Evolutionary conservation across 2,113 vertebrate species (phyloP), one percentile per base, ranked within the genome.

Genomic region (Cyphomyrus plagiostoma): DNA sequence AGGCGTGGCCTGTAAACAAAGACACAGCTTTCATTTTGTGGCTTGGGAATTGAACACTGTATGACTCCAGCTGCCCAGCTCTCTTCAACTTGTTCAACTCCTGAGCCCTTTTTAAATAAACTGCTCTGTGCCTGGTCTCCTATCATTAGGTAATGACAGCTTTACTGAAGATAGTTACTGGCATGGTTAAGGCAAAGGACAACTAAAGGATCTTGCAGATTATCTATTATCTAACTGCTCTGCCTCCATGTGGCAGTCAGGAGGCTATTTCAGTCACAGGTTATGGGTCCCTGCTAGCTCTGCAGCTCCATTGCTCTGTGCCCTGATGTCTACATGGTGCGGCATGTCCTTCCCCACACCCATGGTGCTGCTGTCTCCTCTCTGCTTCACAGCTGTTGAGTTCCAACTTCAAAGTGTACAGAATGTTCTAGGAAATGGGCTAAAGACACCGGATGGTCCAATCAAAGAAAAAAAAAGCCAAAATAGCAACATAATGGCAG

Each of bases 191-290:
- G 89, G 88, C 89, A 89, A 88, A 86, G 88, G 90, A 88, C 91
- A 90, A 49, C 90, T 89, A 86, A 89, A 88, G 91, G 90, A 88
- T 92, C 92, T 91, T 42, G 21, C 91, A 92, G 95, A 95, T 95
- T 94, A 95, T 93, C 92, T 92, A 74, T 95, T 95, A 95, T 93
- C 93, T 95, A 96, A 95, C 90, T 26, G 13, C 3, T 39, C 17
- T 50, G n/a, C 62, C 89, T 88, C 58, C 74, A 21, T 62, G 1
- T 66, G 88, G 90, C 56, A 91, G 42, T 88, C 91, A 91, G 88
- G 92, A 90, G 84, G 58, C 92, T 91, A 90, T 85, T 92, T 90
- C 87, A 89, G 90, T 90, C 88, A 52, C 89, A 53, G 93, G 89
- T 87, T 46, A 62, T 5, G 87, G 56, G 52, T 87, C 53, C 89